phyloP scores from a whole-genome alignment of 2,888 invertebrate genomes.

The Drosophila robusta region DNA sequence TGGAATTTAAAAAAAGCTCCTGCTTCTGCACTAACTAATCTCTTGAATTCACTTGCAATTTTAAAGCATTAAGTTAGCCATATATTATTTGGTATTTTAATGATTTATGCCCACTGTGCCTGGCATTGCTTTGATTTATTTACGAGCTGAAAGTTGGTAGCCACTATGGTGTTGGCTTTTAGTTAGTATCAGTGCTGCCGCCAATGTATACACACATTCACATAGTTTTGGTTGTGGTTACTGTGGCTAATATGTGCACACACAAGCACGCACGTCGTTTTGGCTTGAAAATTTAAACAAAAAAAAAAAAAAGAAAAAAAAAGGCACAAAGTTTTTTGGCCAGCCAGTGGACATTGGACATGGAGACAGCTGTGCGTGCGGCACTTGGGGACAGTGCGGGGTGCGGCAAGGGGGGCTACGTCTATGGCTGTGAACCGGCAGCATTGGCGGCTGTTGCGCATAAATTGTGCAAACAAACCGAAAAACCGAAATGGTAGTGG shows the following conservation, averaged over 20 bases:
- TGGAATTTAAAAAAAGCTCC: background rate
- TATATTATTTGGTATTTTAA: background rate
- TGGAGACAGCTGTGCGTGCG: constrained; percentile 44
- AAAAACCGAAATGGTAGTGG: constrained; percentile 62
- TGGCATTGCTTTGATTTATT: constrained; percentile 61
- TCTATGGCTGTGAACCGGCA: constrained; percentile 37
- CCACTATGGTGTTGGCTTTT: constrained; percentile 65
- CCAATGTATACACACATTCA: constrained; percentile 30
- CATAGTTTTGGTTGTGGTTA: constrained; percentile 59
- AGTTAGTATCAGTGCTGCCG: constrained; percentile 63
- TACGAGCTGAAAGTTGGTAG: constrained; percentile 62
- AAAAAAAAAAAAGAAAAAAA: constrained; percentile 51
- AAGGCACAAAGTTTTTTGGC: constrained; percentile 57
- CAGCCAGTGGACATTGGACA: constrained; percentile 45
- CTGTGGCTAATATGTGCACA: constrained; percentile 66
- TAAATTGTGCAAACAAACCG: constrained; percentile 72
- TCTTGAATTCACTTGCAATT: background rate
- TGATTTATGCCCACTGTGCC: constrained; percentile 53
- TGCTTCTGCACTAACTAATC: background rate
- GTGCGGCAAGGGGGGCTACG: background rate
- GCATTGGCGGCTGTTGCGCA: constrained; percentile 59
- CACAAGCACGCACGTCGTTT: constrained; percentile 55
- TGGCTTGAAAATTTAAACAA: constrained; percentile 66
- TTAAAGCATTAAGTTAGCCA: background rate
- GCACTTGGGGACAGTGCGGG: background rate